phyloP scores from a whole-genome alignment of 2,113 vertebrate species.

The Cnemophilus loriae region DNA sequence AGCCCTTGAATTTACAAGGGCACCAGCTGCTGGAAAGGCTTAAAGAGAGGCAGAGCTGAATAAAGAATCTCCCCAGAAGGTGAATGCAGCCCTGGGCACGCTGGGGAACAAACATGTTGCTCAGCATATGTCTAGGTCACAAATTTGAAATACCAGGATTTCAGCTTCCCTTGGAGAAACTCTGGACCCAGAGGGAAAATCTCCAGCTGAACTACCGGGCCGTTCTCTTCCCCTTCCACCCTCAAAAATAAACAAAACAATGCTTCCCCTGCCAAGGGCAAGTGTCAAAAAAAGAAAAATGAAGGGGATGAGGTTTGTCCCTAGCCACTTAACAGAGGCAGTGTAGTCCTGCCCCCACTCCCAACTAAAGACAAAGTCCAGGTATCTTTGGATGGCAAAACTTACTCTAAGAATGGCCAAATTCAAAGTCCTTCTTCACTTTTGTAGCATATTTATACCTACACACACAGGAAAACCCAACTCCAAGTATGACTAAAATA shows the following conservation, averaged over 20 bases:
- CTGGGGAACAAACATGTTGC: background rate
- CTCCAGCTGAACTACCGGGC: background rate
- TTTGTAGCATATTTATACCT: background rate
- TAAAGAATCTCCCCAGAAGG: background rate
- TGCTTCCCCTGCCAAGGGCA: background rate
- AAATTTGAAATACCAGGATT: background rate
- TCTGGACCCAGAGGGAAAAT: background rate
- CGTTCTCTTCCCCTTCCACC: background rate
- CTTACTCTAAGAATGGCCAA: background rate
- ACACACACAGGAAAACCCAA: background rate
- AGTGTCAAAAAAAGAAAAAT: background rate
- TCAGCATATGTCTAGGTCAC: background rate
- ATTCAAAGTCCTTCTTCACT: background rate
- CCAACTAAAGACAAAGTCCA: background rate
- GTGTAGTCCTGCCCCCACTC: background rate
- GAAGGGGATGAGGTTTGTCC: background rate
- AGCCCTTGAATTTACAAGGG: background rate
- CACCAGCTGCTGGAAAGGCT: conserved; percentile 40
- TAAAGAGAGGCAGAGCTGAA: background rate
- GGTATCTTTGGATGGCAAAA: background rate
- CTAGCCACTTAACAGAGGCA: background rate
- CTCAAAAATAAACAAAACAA: background rate
- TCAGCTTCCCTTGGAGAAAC: background rate
- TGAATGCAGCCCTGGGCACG: background rate
- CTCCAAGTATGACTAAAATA: background rate